Base-by-base conservation (phyloP, 92 coral and sea anemone genomes). In the Palythoa grandiflora region DNA sequence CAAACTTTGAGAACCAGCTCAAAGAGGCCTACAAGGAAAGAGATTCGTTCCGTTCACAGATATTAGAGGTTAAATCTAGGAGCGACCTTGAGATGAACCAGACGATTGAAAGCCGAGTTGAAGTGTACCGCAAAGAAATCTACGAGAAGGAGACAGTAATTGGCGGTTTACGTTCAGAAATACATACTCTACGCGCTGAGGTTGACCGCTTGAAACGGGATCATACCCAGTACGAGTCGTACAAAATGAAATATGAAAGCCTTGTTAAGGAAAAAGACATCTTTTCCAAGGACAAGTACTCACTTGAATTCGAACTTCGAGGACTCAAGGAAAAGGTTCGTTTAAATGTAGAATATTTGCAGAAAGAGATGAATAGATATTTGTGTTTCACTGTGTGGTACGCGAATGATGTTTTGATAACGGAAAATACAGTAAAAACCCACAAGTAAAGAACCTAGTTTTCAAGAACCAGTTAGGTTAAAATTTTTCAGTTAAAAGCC, bases 31-130 rank as follows among this genome's bases (percentile, higher is more conserved):
- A 75, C 79, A 89, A 68, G 21, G 92, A 89, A 2, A 89, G 92
- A 16, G 92, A 89, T 76, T 44, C 65, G 19, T 87, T 84, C 89
- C 92, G 92, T 3, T 74, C 81, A 5, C 84, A 89, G 17, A 52
- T 89, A 73, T 53, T 84, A 20, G 92, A 84, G 40, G 79, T 77
- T 35, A 89, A 85, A 66, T 89, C 92, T n/a, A 84, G 65, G 48
- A 75, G 79, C 60, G 92, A 89, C 14, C 21, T 87, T 48, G 89
- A 89, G 17, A 53, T 84, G 72, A 84, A 79, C 75, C 80, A 75
- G 55, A 80, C 77, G 78, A 40, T 89, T 6, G 92, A 89, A 65
- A 84, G 89, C 79, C 92, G 92, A 53, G 50, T 84, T 16, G 92
- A 84, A 36, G 88, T 79, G 78, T 89, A 59, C 70, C 92, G 87